These are phyloP conservation scores for Microcaecilia unicolor DNA, from an alignment of 2,797 vertebrate genomes.

Conservation along the genomic window DNA sequence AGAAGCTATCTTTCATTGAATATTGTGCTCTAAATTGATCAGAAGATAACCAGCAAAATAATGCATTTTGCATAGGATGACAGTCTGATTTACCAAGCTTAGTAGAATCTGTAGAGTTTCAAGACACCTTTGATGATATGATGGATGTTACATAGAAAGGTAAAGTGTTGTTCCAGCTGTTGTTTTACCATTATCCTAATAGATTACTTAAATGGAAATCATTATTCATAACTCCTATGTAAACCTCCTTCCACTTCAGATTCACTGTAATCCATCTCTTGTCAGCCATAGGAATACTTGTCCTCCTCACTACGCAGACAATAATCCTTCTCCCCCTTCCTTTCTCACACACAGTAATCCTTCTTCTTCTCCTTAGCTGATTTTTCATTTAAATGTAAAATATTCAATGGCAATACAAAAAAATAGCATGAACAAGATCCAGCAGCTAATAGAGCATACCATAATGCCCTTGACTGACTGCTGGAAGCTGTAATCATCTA, in stretches of 20 bases:
- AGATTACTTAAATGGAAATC: slow-evolving; percentile 38
- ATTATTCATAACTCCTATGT: slow-evolving; percentile 37
- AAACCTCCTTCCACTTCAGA: slow-evolving; percentile 32
- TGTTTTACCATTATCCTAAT: slow-evolving; percentile 10
- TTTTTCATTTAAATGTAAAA: slow-evolving; percentile 47
- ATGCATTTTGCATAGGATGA: too few species aligned
- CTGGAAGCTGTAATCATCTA: slow-evolving; percentile 15
- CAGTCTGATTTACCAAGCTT: too few species aligned
- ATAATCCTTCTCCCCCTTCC: slow-evolving; percentile 30
- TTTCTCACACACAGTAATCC: slow-evolving; percentile 35
- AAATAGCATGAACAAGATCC: too few species aligned
- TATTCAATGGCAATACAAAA: slow-evolving; percentile 32
- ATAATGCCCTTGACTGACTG: too few species aligned
- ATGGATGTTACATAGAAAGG: too few species aligned
- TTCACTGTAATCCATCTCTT: slow-evolving; percentile 37
- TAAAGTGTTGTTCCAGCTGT: too few species aligned
- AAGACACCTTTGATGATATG: too few species aligned
- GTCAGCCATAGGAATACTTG: slow-evolving; percentile 36
- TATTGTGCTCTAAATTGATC: too few species aligned
- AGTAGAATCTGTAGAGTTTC: too few species aligned
- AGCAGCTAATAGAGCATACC: too few species aligned
- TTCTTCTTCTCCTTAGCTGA: slow-evolving; percentile 38
- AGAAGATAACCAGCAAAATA: too few species aligned
- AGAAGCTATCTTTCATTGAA: too few species aligned
- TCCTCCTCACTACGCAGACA: slow-evolving; percentile 26